Base-by-base conservation (phyloP, 2,797 vertebrate species). In the Cheracebus regulus region DNA sequence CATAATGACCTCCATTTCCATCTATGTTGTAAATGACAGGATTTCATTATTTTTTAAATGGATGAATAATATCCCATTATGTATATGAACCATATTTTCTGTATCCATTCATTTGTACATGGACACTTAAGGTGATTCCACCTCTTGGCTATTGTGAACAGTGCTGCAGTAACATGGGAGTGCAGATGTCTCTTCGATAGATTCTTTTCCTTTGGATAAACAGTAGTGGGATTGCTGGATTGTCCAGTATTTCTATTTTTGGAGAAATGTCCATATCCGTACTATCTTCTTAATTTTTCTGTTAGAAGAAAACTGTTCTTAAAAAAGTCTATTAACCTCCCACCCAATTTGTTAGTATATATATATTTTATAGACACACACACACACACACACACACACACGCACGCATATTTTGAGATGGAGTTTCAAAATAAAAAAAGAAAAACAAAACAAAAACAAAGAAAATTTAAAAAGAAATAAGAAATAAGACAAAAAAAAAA, bases 311-410 rank as follows among this genome's bases (percentile, higher is more conserved):
- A 72, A 72, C n/a, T 72, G 15, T n/a, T 67, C 33, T 67, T n/a
- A 19, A 67, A 67, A 67, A 67, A 67, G 61, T 19, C 61, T 67
- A n/a, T 67, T 67, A 67, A n/a, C 61, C 15, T 7, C 61, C 30
- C 15, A n/a, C 15, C 15, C 61, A 67, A 67, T 67, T 67, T n/a
- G 4, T 67, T 67, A 64, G 30, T n/a, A 8, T 55, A 2, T 52
- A 6, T 50, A 7, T 52, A 19, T 52, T 52, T 20, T 55, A 7
- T 52, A 48, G 4, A 48, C 11, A 46, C 11, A 48, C 46, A 48
- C 46, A 48, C 1, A 48, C 13, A 50, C 0, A 50, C 1, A 50
- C 48, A 50, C 14, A 50, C 0, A 50, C 1, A 50, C 14, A 48
- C 48, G 15, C 48, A 48, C 14, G 15, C 4, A 50, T 15, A 50